Conservation (phyloP, 2,888 invertebrate genomes). For the Drosophila gaucha region DNA sequence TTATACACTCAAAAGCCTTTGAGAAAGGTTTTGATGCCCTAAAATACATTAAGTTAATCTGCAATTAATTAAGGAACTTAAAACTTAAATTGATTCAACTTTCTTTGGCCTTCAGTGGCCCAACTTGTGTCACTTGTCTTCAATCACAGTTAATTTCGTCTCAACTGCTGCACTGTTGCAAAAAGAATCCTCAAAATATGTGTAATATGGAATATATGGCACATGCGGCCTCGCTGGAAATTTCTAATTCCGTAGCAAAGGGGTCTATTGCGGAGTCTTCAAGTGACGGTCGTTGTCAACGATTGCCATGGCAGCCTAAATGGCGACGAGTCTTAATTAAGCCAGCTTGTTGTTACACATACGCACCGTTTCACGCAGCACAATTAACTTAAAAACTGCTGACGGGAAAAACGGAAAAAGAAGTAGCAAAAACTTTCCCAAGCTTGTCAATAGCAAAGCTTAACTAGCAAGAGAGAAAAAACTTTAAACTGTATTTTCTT, state of each 20-base stretch:
- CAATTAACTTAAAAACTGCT: conserved; percentile 57
- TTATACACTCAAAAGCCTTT: conserved; percentile 13
- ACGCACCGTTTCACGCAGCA: conserved; percentile 58
- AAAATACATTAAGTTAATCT: background rate
- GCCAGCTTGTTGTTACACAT: conserved; percentile 58
- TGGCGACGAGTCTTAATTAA: conserved; percentile 57
- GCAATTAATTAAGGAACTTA: too few relatives aligned
- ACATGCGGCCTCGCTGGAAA: background rate
- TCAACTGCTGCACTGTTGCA: background rate
- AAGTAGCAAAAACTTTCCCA: conserved; percentile 11
- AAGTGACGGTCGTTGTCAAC: conserved; percentile 9
- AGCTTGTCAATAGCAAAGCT: conserved; percentile 26
- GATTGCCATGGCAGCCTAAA: conserved; percentile 11
- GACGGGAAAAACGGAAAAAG: conserved; percentile 4
- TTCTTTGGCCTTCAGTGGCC: background rate
- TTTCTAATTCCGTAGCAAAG: conserved; percentile 24
- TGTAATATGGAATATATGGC: conserved; percentile 30
- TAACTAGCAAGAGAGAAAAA: conserved; percentile 16
- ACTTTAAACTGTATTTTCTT: conserved; percentile 26
- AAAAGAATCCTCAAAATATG: conserved; percentile 24
- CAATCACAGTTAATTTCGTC: background rate
- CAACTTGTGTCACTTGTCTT: background rate
- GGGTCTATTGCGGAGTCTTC: conserved; percentile 2
- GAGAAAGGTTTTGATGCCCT: too few relatives aligned
- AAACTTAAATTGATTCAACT: background rate